Evolutionary conservation across 1,140 invertebrate species (phyloP).

Genomic region (Calliphora vicina): DNA sequence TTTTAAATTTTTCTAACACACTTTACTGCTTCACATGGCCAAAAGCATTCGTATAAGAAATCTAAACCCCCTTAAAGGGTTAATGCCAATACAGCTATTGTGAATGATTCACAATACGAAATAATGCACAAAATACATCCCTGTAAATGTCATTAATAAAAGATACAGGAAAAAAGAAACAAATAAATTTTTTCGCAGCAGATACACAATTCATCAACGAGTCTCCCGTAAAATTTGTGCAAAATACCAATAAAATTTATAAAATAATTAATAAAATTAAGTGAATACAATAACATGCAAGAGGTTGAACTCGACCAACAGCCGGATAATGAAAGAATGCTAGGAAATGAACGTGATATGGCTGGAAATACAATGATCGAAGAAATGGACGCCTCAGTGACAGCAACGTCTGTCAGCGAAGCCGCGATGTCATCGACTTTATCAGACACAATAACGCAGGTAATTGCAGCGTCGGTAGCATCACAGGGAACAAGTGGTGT

Average conservation of each 20-base stretch:
- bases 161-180: not conserved
- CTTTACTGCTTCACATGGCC: no score
- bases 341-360: not conserved
- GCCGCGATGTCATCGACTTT: constrained; percentile 14
- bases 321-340: constrained; percentile 1
- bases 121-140: not conserved
- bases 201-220: constrained; percentile 22
- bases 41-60: no score
- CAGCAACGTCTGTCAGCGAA: constrained; percentile 20
- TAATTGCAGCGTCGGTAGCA: not conserved
- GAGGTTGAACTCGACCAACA: constrained; percentile 8
- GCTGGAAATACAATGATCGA: not conserved
- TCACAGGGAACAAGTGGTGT: not conserved
- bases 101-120: not conserved
- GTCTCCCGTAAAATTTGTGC: not conserved
- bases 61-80: not conserved
- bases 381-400: constrained; percentile 10
- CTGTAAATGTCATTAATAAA: not conserved
- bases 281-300: not conserved
- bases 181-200: not conserved
- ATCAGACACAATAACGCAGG: constrained; percentile 11
- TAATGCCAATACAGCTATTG: not conserved
- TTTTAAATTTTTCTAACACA: no score
- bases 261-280: not conserved
- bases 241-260: not conserved